These are phyloP conservation scores for Hoplias malabaricus DNA, from an alignment of 2,113 vertebrate genomes.

Conservation along the genomic window DNA sequence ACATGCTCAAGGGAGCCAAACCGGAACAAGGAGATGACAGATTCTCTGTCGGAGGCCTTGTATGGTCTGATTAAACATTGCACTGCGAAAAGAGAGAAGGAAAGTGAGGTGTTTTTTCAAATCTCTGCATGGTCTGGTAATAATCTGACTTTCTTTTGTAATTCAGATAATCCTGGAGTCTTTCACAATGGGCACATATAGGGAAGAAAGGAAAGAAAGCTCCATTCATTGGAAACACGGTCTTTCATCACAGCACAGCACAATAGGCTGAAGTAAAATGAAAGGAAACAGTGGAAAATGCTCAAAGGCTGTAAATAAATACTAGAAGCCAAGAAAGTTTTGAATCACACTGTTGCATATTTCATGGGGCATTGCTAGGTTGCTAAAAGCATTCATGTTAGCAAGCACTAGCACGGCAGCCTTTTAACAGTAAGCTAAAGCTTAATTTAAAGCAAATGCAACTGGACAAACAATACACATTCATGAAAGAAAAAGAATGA, in stretches of 20 bases:
- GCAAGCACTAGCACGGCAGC: neutral
- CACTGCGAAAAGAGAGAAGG: conserved; percentile 50
- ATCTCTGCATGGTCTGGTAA: conserved; percentile 24
- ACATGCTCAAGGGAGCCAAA: conserved; percentile 66
- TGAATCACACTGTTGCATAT: neutral
- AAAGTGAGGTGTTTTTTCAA: conserved; percentile 8
- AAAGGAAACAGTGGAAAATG: neutral
- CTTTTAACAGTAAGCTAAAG: neutral
- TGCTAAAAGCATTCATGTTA: neutral
- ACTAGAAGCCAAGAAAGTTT: neutral
- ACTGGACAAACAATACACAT: neutral
- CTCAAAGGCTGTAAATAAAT: neutral
- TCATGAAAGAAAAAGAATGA: neutral
- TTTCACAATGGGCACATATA: conserved; percentile 52
- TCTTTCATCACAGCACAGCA: conserved; percentile 30
- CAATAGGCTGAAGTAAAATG: conserved; percentile 36
- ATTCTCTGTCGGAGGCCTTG: conserved; percentile 55
- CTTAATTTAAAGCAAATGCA: neutral
- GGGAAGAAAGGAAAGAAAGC: conserved; percentile 28
- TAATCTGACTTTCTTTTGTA: conserved; percentile 59
- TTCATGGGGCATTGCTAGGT: neutral
- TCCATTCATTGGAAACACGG: neutral
- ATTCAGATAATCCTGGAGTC: conserved; percentile 56
- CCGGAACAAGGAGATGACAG: conserved; percentile 58
- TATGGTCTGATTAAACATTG: conserved; percentile 65